A percentile compares a stretch with the other conserved stretches of the same genome.
Evolutionary conservation across 1,140 invertebrate species (phyloP).

Genomic region (Goniozus legneri): DNA sequence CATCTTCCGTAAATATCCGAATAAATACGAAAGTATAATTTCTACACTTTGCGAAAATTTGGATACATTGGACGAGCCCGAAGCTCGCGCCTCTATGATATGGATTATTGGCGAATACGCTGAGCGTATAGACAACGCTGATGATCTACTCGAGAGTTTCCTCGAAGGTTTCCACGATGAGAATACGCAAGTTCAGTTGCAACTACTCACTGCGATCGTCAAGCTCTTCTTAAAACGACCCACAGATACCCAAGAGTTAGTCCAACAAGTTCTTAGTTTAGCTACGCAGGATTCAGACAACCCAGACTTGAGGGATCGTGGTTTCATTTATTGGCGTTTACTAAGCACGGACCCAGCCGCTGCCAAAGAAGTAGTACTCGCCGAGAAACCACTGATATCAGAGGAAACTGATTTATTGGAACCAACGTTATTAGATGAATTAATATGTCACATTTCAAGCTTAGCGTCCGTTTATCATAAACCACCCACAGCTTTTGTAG

Average conservation of each 20-base stretch:
- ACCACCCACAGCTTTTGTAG: constrained; percentile 97
- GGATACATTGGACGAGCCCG: constrained; percentile 98
- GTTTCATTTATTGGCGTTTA: constrained; percentile 99
- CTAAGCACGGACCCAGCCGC: constrained; percentile 97
- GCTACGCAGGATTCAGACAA: constrained; percentile 99
- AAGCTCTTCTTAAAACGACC: constrained; percentile 98
- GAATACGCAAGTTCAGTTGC: constrained; percentile 97
- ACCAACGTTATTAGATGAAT: constrained; percentile 94
- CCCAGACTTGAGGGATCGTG: constrained; percentile 95
- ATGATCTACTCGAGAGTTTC: constrained; percentile 97
- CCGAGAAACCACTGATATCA: constrained; percentile 98
- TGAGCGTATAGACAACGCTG: constrained; percentile 98
- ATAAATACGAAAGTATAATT: constrained; percentile 99
- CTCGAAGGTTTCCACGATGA: constrained; percentile 99
- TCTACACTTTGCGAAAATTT: constrained; percentile 98
- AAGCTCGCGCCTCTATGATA: constrained; percentile 99
- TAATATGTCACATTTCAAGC: constrained; percentile 98
- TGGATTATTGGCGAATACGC: constrained; percentile 99
- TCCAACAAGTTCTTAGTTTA: constrained; percentile 90
- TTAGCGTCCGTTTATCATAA: constrained; percentile 99
- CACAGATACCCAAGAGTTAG: constrained; percentile 96
- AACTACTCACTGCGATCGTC: constrained; percentile 95
- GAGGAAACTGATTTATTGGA: constrained; percentile 99
- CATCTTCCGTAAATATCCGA: constrained; percentile 99
- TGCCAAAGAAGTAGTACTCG: constrained; percentile 98